phyloP scores from a whole-genome alignment of 2,797 vertebrate genomes.

The Sebastes variabilis region DNA sequence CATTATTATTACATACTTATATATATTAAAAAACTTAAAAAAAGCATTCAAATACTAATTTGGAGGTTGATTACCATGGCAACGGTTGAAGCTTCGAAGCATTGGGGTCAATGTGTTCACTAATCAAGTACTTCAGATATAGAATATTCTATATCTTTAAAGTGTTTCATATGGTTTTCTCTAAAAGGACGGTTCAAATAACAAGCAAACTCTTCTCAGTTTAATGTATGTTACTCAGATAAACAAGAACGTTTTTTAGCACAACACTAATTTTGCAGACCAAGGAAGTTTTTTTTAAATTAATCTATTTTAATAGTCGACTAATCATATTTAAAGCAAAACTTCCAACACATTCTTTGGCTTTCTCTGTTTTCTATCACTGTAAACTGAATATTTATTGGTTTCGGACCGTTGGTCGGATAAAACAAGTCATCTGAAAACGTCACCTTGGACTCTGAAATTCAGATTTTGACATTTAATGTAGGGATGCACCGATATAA shows the following conservation, averaged over 20 bases:
- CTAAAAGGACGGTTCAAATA: not conserved
- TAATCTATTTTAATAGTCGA: no score
- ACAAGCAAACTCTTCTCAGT: not conserved
- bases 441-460: not conserved
- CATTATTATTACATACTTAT: no score
- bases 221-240: not conserved
- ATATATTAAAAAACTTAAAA: no score
- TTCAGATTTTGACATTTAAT: not conserved
- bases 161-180: not conserved
- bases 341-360: no score
- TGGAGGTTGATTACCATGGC: no score
- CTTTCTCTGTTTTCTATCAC: not conserved
- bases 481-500: no score
- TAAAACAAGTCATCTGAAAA: not conserved
- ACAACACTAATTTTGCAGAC: not conserved
- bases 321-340: no score
- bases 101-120: not conserved
- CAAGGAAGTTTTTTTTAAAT: not conserved
- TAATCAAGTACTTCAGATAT: slow-evolving; percentile 11
- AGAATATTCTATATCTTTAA: not conserved
- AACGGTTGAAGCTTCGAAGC: no score
- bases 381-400: not conserved
- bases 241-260: not conserved
- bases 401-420: not conserved
- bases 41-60: no score